Evolutionary conservation across 2,888 invertebrate genomes (phyloP), one percentile per base, ranked within the genome.

Genomic region (Cacoxenus indagator): DNA sequence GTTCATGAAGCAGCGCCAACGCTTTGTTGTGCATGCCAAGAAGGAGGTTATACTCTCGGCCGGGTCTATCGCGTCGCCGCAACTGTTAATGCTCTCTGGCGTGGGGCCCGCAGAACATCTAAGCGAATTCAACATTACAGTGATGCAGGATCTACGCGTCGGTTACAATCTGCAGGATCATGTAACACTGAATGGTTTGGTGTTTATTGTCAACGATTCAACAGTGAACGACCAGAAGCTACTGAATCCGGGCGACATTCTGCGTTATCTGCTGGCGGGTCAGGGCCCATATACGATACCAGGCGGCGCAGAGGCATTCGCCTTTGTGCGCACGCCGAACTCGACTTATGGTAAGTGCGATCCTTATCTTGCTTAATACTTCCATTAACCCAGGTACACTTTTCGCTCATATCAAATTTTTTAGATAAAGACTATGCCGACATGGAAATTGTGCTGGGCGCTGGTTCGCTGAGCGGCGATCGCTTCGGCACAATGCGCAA

Each of bases 131-230:
- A 90, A 90, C 2, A 93, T 96, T 65, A 85, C 90, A 0, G 90
- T 92, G 1, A 81, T 94, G 43, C 89, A 91, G 72, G 91, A 95
- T 83, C 89, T 94, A 1, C 92, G 92, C 1, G 95, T 96, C 0
- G 96, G 96, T 8, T 91, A 91, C 79, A 95, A 96, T 87, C 90
- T 95, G 0, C 95, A 95, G 86, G 95, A 95, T 85, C 95, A 95
- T 81, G 90, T 94, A 17, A 92, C 93, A 0, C 91, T 94, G 74
- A 92, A 92, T 1, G 92, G 92, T 2, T 88, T 95, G 65, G 92
- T 92, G 0, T 95, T 95, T 83, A 87, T 93, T 62, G 91, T 94
- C 1, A 94, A 94, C 80, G 91, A 92, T 71, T 91, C 91, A 17
- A 62, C 61, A 14, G 61, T 62, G 0, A 91, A 92, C 70, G 93